Base-by-base conservation (phyloP, 2,797 vertebrate genomes). In the Lagocephalus sceleratus region DNA sequence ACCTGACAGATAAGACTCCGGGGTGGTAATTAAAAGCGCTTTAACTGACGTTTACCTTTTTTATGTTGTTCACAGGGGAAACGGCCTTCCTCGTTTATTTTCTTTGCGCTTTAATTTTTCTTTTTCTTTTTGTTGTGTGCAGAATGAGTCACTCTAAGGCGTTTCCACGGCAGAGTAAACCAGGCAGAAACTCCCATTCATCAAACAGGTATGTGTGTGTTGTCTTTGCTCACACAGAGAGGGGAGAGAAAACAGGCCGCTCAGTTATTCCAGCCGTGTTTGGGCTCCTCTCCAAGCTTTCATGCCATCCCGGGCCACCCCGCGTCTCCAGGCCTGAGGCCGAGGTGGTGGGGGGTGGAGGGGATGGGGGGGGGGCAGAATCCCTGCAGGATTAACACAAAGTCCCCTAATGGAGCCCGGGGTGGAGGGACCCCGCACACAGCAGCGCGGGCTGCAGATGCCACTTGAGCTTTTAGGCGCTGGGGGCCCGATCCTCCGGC, bases 131-230 rank as follows among this genome's bases (percentile, higher is more conserved):
- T 54, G n/a, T 43, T 80, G 71, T 75, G 20, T 84, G 66, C 61
- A 77, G 72, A 75, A 60, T 85, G 79, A 88, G 72, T 87, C 81
- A 85, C 73, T 77, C 44, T 57, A 73, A 79, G 78, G 80, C 66
- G 79, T 85, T 86, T 83, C 78, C 69, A 35, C 53, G 57, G 72
- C 73, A 82, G 76, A 83, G 63, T 54, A 78, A 86, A 86, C 84
- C 17, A 38, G 50, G 72, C 75, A 80, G 84, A 78, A 88, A 82
- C 76, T 84, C 76, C 75, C 76, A 85, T 85, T 87, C 82, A 77
- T 87, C 84, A 88, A 82, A 79, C 78, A 82, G 75, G 78, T 83
- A 71, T 83, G 83, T 70, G 78, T 76, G 58, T 84, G 78, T 87
- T 83, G 73, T 84, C 82, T 86, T 86, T 86, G 78, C 78, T 63